These are phyloP conservation scores for Acanthacorydalis orientalis DNA, from an alignment of 2,888 invertebrate species.

Conservation along the genomic window DNA sequence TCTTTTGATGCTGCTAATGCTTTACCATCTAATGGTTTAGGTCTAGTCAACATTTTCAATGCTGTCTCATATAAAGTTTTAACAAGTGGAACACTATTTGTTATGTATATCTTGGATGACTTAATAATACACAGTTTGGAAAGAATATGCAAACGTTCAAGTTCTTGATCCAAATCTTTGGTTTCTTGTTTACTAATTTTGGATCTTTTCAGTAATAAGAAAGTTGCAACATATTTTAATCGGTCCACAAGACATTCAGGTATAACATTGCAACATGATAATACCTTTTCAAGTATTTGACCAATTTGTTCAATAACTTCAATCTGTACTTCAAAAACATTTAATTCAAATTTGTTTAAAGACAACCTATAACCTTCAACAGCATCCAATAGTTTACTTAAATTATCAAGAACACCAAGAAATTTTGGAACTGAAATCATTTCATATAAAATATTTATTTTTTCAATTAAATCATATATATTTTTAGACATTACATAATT, in stretches of 20 bases:
- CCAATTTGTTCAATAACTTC: slow-evolving; percentile 11
- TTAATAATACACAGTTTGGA: slow-evolving; percentile 13
- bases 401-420: no score
- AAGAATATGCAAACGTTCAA: slow-evolving; percentile 17
- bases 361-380: slow-evolving; percentile 9
- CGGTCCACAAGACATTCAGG: background rate
- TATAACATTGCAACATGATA: no score
- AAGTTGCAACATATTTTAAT: no score
- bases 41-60: background rate
- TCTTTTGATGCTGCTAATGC: no score
- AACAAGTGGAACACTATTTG: slow-evolving; percentile 2
- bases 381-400: no score
- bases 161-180: slow-evolving; percentile 18
- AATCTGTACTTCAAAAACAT: slow-evolving; percentile 12
- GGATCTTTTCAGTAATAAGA: background rate
- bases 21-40: no score
- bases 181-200: slow-evolving; percentile 19
- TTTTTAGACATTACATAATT: no score
- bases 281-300: no score
- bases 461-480: no score
- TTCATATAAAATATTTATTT: no score
- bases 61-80: slow-evolving; percentile 1
- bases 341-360: slow-evolving; percentile 10
- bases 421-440: no score
- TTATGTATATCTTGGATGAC: slow-evolving; percentile 5